These are phyloP conservation scores for Pinctada fucata DNA, from an alignment of 2,888 invertebrate species.

Conservation along the genomic window DNA sequence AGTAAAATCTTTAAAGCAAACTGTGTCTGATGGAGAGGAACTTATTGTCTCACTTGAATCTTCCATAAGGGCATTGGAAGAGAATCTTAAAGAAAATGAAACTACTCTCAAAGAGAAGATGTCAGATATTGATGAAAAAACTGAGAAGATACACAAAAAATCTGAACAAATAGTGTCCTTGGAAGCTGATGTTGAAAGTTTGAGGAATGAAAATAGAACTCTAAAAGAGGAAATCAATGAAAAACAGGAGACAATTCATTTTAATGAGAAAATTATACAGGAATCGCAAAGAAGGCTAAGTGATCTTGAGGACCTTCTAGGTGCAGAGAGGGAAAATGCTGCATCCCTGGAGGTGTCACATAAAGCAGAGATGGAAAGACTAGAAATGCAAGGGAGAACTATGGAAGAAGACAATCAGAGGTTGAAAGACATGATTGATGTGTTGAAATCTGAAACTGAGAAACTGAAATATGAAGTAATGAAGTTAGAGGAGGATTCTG, in stretches of 20 bases:
- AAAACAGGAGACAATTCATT: slow-evolving; percentile 21
- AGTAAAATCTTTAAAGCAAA: neutral
- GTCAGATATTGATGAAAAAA: neutral
- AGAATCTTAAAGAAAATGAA: neutral
- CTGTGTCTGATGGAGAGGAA: neutral
- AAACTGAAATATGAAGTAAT: neutral
- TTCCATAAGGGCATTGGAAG: neutral
- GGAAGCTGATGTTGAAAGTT: slow-evolving; percentile 14
- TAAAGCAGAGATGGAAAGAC: neutral
- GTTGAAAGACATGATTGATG: neutral
- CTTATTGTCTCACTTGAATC: neutral
- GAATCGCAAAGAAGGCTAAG: slow-evolving; percentile 9
- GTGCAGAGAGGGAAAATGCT: neutral
- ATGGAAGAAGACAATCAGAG: neutral
- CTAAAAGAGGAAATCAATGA: slow-evolving; percentile 3
- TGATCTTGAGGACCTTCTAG: slow-evolving; percentile 32
- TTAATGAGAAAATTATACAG: slow-evolving; percentile 16
- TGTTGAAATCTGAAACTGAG: neutral
- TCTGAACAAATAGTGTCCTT: slow-evolving; percentile 1
- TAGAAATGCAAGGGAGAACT: neutral
- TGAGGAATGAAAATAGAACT: slow-evolving; percentile 10
- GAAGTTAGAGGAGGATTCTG: neutral
- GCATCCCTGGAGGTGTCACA: neutral
- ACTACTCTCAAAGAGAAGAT: neutral
- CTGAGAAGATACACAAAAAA: slow-evolving; percentile 9